phyloP scores from a whole-genome alignment of 2,797 vertebrate species.

The Myoxocephalus aenaeus region DNA sequence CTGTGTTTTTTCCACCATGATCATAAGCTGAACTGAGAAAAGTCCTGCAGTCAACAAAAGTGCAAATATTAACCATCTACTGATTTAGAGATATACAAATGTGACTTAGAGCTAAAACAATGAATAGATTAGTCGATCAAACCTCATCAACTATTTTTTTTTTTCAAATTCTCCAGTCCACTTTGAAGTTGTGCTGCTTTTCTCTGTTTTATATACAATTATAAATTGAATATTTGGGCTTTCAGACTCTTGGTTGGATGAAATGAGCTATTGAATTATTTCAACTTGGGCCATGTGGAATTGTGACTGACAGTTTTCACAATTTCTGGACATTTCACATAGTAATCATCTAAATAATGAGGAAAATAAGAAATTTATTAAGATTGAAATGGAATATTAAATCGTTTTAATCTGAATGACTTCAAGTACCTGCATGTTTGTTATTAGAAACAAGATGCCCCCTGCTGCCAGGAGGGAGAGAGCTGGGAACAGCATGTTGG shows the following conservation, averaged over 20 bases:
- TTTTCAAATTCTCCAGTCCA: not conserved
- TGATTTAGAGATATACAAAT: not conserved
- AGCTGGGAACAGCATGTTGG: slow-evolving; percentile 88
- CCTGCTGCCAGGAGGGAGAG: slow-evolving; percentile 87
- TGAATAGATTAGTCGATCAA: not conserved
- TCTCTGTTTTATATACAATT: not conserved
- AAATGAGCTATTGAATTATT: not conserved
- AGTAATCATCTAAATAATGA: not conserved
- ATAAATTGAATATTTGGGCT: not conserved
- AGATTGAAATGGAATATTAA: rapidly evolving
- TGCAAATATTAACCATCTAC: not conserved
- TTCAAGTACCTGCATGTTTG: slow-evolving; percentile 92
- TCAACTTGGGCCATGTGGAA: not conserved
- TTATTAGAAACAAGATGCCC: slow-evolving; percentile 90
- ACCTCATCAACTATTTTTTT: not conserved
- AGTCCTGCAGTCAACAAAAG: not conserved
- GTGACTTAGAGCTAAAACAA: not conserved
- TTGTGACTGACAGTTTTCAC: not conserved
- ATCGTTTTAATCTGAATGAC: not conserved
- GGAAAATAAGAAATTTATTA: not conserved
- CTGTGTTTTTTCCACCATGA: not conserved
- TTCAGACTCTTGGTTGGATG: not conserved
- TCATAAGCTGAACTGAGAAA: not conserved
- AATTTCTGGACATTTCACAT: not conserved
- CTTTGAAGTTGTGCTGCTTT: not conserved